phyloP scores from a whole-genome alignment of 1,140 invertebrate genomes.

The Lamellibrachia luymesi region DNA sequence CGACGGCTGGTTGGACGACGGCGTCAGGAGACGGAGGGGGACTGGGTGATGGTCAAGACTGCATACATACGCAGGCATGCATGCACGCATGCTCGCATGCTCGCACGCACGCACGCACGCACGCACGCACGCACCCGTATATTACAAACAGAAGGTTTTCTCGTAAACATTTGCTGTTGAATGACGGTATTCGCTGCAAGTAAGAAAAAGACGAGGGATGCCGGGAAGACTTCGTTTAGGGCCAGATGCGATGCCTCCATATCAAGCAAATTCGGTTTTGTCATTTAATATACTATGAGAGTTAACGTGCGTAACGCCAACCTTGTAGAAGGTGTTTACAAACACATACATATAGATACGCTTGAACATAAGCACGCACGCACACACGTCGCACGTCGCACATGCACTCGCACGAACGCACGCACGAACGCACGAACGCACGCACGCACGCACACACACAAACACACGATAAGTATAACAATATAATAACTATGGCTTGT shows the following conservation, averaged over 20 bases:
- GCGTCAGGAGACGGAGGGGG: not conserved
- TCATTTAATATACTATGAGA: no score
- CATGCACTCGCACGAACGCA: not conserved
- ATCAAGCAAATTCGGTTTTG: no score
- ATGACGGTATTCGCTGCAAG: no score
- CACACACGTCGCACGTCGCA: not conserved
- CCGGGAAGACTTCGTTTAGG: no score
- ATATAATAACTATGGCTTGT: no score
- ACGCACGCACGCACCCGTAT: slow-evolving; percentile 7
- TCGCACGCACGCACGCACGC: slow-evolving; percentile 8
- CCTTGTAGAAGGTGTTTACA: not conserved
- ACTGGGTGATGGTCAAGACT: not conserved
- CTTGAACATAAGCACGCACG: not conserved
- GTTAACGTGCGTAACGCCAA: no score
- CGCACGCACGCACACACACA: not conserved
- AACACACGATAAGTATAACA: not conserved
- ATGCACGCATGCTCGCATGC: not conserved
- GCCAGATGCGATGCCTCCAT: no score
- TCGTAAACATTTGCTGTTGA: not conserved
- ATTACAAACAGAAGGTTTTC: not conserved
- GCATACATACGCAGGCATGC: not conserved
- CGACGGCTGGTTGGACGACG: not conserved
- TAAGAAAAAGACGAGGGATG: no score
- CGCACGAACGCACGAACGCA: not conserved
- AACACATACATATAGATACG: slow-evolving; percentile 4